phyloP scores from a whole-genome alignment of 1,140 invertebrate genomes.

The Triops cancriformis region DNA sequence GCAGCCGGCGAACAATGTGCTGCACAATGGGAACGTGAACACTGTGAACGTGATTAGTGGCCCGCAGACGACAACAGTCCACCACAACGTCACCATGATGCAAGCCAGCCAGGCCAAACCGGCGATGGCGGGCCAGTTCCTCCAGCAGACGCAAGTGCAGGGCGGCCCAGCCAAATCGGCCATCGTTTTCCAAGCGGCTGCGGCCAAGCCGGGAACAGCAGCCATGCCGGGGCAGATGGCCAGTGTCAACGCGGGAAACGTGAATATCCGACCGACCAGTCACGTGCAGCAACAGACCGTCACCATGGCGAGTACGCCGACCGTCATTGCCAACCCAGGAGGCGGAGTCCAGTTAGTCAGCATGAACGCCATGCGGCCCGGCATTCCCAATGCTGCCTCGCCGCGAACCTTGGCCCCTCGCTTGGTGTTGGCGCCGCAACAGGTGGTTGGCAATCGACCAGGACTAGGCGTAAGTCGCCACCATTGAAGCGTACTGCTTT shows the following conservation, averaged over 20 bases:
- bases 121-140: not conserved
- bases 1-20: not conserved
- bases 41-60: not conserved
- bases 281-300: slow-evolving; percentile 20
- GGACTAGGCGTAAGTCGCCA: slow-evolving; percentile 68
- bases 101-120: not conserved
- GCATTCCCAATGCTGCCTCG: slow-evolving; percentile 26
- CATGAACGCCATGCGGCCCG: slow-evolving; percentile 57
- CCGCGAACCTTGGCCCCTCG: slow-evolving; percentile 53
- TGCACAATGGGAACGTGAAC: not conserved
- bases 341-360: slow-evolving; percentile 65
- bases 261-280: not conserved
- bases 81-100: not conserved
- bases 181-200: not conserved
- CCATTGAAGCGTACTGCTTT: not conserved
- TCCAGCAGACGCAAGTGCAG: not conserved
- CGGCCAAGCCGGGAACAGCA: not conserved
- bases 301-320: not conserved
- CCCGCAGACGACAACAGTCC: not conserved
- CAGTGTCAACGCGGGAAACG: not conserved
- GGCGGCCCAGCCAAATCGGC: not conserved
- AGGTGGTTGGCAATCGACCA: slow-evolving; percentile 68
- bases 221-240: not conserved
- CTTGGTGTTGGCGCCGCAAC: slow-evolving; percentile 66
- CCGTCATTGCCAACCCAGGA: slow-evolving; percentile 25